These are phyloP conservation scores for Drosophila subquinaria DNA, from an alignment of 2,888 invertebrate species.

Conservation along the genomic window DNA sequence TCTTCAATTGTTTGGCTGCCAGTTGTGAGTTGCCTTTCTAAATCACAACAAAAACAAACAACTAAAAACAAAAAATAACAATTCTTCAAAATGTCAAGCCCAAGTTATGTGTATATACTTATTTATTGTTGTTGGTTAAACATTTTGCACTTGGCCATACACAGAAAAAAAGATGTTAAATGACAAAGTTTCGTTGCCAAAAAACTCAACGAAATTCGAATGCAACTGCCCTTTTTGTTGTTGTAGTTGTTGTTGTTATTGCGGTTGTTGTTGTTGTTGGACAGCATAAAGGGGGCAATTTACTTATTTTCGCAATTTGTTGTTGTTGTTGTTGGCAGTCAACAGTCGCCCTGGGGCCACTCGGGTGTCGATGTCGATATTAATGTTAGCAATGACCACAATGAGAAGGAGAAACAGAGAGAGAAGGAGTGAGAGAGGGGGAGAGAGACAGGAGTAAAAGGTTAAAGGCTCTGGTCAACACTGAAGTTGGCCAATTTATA, in stretches of 20 bases:
- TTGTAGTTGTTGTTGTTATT: slow-evolving; percentile 31
- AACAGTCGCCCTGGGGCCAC: slow-evolving; percentile 30
- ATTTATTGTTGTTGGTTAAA: slow-evolving; percentile 11
- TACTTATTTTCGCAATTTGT: slow-evolving; percentile 32
- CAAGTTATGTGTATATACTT: slow-evolving; percentile 23
- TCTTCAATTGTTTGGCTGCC: slow-evolving; percentile 44
- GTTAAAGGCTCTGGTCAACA: slow-evolving; percentile 33
- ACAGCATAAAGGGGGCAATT: slow-evolving; percentile 30
- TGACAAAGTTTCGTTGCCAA: slow-evolving; percentile 38
- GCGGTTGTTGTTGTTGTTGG: slow-evolving; percentile 9
- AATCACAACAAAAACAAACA: slow-evolving; percentile 39
- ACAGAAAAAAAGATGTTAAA: slow-evolving; percentile 17
- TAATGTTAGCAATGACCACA: slow-evolving; percentile 59
- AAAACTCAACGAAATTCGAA: slow-evolving; percentile 29
- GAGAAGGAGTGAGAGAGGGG: slow-evolving; percentile 4
- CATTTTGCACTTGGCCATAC: slow-evolving; percentile 54
- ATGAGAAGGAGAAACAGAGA: neutral
- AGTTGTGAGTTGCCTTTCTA: slow-evolving; percentile 63
- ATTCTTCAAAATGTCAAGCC: slow-evolving; percentile 72
- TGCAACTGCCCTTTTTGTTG: slow-evolving; percentile 66
- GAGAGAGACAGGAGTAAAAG: slow-evolving; percentile 24
- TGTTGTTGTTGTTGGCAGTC: neutral
- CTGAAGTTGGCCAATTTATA: neutral
- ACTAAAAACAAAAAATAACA: slow-evolving; percentile 18
- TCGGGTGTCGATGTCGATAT: slow-evolving; percentile 64